A percentile compares a stretch with the other conserved stretches of the same genome.
phyloP scores from a whole-genome alignment of 2,113 vertebrate genomes.

The Myiagra hebetior region DNA sequence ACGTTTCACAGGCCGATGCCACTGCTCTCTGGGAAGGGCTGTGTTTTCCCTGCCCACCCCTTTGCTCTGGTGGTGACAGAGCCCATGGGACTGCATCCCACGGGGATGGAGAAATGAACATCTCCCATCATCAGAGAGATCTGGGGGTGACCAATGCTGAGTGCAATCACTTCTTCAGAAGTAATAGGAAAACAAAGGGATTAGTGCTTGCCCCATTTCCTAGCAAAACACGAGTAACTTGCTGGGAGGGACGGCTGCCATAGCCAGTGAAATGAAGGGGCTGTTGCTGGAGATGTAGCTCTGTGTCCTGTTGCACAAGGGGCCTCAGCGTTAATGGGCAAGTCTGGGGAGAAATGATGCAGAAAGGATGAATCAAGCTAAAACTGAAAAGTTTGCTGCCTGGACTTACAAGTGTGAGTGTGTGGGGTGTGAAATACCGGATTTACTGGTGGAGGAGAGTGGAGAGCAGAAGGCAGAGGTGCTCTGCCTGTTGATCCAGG shows the following conservation, averaged over 20 bases:
- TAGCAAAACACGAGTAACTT: background rate
- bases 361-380: background rate
- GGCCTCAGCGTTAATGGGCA: background rate
- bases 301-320: background rate
- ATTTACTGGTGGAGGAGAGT: background rate
- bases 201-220: background rate
- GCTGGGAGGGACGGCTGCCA: background rate
- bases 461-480: background rate
- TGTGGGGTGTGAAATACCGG: background rate
- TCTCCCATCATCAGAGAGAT: rapidly evolving
- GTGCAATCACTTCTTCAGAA: background rate
- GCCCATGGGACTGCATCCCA: rapidly evolving
- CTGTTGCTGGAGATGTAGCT: background rate
- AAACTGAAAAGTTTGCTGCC: background rate
- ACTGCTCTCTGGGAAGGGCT: rapidly evolving
- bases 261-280: background rate
- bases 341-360: background rate
- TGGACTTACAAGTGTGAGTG: background rate
- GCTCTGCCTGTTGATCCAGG: background rate
- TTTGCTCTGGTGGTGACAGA: background rate
- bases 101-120: rapidly evolving
- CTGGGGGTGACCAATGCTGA: background rate
- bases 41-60: background rate
- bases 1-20: rapidly evolving
- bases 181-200: background rate